Conservation (phyloP, 2,888 invertebrate genomes). For the Bombylius major region DNA sequence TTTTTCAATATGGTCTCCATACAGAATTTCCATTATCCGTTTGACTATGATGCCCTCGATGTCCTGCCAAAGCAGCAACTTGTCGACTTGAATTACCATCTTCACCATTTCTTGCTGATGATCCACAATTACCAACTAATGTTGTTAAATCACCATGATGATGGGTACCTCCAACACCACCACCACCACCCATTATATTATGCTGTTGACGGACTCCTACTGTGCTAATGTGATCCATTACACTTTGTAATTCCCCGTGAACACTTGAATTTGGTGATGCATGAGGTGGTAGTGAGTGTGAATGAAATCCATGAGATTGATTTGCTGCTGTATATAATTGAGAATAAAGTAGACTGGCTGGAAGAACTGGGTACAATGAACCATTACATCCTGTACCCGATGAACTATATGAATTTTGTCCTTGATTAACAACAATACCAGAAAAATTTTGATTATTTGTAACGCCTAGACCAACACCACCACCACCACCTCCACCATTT, state of each 20-base stretch:
- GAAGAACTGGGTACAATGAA: constrained; percentile 63
- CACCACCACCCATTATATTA: constrained; percentile 39
- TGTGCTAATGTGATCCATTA: constrained; percentile 63
- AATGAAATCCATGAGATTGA: constrained; percentile 58
- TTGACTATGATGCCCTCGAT: constrained; percentile 36
- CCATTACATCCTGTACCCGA: constrained; percentile 49
- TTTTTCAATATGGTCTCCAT: constrained; percentile 58
- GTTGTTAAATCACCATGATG: constrained; percentile 28
- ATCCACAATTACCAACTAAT: constrained; percentile 35
- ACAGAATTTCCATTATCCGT: constrained; percentile 49
- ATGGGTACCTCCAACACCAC: constrained; percentile 29
- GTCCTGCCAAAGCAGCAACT: constrained; percentile 33
- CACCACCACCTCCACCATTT: constrained; percentile 24
- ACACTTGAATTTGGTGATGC: constrained; percentile 45
- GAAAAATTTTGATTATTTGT: constrained; percentile 37
- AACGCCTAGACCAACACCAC: constrained; percentile 19
- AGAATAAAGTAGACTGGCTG: constrained; percentile 70
- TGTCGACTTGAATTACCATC: constrained; percentile 35
- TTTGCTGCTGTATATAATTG: constrained; percentile 71
- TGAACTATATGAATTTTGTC: constrained; percentile 43
- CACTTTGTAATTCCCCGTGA: constrained; percentile 58
- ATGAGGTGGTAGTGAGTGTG: constrained; percentile 52
- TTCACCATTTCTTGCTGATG: constrained; percentile 35
- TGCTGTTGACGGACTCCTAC: constrained; percentile 43
- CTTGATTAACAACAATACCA: constrained; percentile 41